Evolutionary conservation across 2,113 vertebrate species (phyloP).

Genomic region (Rhabdomys dilectus): DNA sequence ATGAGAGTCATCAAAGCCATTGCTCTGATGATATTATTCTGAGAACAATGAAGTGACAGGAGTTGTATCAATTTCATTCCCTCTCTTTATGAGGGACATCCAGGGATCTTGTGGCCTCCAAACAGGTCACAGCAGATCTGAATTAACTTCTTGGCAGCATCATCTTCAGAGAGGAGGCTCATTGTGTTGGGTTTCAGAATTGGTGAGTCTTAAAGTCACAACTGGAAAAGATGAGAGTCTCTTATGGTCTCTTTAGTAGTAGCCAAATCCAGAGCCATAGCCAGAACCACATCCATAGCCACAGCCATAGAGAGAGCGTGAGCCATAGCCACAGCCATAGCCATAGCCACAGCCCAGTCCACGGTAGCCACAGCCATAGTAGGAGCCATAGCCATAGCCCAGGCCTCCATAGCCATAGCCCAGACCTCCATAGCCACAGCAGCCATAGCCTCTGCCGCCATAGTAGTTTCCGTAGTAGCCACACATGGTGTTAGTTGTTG

Average conservation of each 20-base stretch:
- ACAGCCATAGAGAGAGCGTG: not conserved
- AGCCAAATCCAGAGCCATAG: not conserved
- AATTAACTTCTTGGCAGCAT: not conserved
- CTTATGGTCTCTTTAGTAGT: not conserved
- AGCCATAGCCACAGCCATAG: not conserved
- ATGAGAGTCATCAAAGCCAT: not conserved
- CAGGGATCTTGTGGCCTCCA: too few relatives aligned
- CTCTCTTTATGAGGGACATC: not conserved
- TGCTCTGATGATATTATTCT: not conserved
- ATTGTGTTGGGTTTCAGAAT: not conserved
- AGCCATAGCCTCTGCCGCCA: not conserved
- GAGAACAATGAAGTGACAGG: not conserved
- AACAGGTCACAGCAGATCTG: not conserved
- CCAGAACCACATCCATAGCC: constrained; percentile 20
- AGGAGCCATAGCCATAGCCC: not conserved
- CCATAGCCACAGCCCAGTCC: constrained; percentile 20
- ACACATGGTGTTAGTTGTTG: constrained; percentile 44
- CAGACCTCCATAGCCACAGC: constrained; percentile 1
- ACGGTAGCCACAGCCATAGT: not conserved
- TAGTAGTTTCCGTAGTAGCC: constrained; percentile 67
- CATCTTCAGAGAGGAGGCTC: not conserved
- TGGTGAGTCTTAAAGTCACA: not conserved
- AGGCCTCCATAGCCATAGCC: not conserved
- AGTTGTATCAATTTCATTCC: not conserved
- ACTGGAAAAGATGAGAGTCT: not conserved